Percentiles rank a stretch among this genome's conserved stretches.
Conservation (phyloP, 2,113 vertebrate genomes). For the Myrmecobius fasciatus region DNA sequence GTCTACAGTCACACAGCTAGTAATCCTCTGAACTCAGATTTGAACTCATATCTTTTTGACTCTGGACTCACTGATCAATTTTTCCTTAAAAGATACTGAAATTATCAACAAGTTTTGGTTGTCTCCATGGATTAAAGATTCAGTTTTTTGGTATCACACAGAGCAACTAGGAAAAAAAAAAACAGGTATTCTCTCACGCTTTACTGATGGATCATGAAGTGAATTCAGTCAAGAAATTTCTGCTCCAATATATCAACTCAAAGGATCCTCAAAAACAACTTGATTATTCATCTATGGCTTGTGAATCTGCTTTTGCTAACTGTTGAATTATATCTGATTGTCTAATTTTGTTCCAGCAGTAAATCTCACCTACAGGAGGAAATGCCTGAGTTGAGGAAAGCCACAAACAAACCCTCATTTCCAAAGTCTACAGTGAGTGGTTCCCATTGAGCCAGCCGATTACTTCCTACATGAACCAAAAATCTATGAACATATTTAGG, state of each 20-base stretch:
- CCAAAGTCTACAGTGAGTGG: neutral
- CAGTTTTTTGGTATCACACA: neutral
- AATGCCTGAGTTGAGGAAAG: neutral
- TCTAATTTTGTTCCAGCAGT: neutral
- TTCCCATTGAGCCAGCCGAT: neutral
- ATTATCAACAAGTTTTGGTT: neutral
- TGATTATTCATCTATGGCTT: neutral
- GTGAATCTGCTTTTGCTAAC: neutral
- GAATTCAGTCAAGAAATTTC: neutral
- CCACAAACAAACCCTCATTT: neutral
- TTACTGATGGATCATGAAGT: neutral
- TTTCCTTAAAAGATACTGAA: neutral
- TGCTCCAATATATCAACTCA: neutral
- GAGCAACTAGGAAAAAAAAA: neutral
- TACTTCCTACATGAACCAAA: neutral
- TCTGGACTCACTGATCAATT: neutral
- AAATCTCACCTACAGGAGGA: neutral
- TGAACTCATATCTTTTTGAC: neutral
- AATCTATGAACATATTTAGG: neutral
- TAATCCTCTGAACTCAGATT: neutral
- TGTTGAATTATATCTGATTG: neutral
- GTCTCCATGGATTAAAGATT: neutral
- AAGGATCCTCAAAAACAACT: neutral
- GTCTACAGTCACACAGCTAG: neutral
- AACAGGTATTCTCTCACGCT: neutral